Evolutionary conservation across 2,113 vertebrate species (phyloP), one percentile per base, ranked within the genome.

Genomic region (Galeopterus variegatus): DNA sequence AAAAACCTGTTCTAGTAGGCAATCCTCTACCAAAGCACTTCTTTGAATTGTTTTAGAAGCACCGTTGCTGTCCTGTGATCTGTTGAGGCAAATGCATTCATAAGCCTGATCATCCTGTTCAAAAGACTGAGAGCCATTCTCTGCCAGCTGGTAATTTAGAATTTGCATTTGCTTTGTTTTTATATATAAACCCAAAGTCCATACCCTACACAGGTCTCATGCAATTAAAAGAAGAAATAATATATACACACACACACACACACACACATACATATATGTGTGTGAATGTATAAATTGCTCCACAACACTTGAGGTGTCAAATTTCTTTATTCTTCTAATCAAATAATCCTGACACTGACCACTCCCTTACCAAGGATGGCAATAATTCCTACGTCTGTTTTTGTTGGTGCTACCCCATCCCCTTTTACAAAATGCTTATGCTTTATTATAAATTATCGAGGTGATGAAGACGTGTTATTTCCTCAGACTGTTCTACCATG

Each of bases 391-490:
- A 0, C 21, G 58, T 93, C 45, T 88, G 28, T 64, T 83, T 60
- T 87, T 72, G 56, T 8, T 64, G 10, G 6, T 77, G 6, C 19
- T 72, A 23, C 12, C 19, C 21, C 18, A 36, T 41, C 10, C 8
- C 18, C 11, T 64, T 94, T 88, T 77, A 77, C 62, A 93, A 88
- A 94, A 95, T n/a, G 26, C 28, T 82, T 96, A 24, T 33, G 17
- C 5, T n/a, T 87, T 96, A 94, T 81, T 18, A 90, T 67, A 89
- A 84, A 62, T 65, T 82, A 93, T 91, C 17, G 94, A 65, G 18
- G 64, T 60, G 24, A 70, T 62, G 21, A 93, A 67, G 28, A 88
- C 93, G 31, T 67, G 76, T n/a, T 82, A 75, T 81, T 90, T 82
- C 67, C 41, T 33, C 62, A 75, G 6, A 36, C 24, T 73, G 23